These are phyloP conservation scores for Atherinosoma microstoma DNA, from an alignment of 2,797 vertebrate species.

Conservation along the genomic window DNA sequence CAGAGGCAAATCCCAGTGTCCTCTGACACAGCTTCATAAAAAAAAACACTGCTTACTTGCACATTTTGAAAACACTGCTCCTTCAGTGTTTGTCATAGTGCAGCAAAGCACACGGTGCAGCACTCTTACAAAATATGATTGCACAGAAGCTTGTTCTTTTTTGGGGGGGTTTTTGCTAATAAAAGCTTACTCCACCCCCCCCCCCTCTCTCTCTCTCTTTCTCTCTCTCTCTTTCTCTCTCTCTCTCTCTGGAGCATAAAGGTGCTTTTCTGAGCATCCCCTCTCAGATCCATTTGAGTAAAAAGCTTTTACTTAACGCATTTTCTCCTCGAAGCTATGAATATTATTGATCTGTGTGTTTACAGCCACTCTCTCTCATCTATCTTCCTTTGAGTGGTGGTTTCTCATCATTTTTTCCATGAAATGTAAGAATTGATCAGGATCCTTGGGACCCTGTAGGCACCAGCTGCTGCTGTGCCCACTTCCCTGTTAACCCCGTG, in stretches of 20 bases:
- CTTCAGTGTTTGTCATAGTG: conserved; percentile 16
- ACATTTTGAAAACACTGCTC: conserved; percentile 9
- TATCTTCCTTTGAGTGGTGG: conserved; percentile 76
- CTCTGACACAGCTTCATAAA: conserved; percentile 4
- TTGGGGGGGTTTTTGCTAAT: not conserved
- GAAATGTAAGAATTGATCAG: conserved; percentile 84
- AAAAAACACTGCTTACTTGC: not conserved
- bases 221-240: conserved; percentile 11
- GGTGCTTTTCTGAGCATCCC: conserved; percentile 48
- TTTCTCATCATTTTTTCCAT: conserved; percentile 79
- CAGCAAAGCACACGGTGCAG: conserved; percentile 7
- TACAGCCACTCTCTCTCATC: conserved; percentile 74
- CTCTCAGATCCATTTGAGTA: conserved; percentile 66
- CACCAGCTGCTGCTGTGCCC: conserved; percentile 65
- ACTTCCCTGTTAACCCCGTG: conserved; percentile 60
- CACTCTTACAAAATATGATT: not conserved
- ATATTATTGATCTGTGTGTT: conserved; percentile 85
- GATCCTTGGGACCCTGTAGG: conserved; percentile 59
- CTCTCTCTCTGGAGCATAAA: conserved; percentile 29
- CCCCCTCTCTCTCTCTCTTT: not conserved
- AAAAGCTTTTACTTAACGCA: conserved; percentile 75
- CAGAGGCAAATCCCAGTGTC: not conserved
- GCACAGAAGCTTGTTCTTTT: conserved; percentile 3
- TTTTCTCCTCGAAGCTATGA: conserved; percentile 75
- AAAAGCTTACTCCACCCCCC: conserved; percentile 2